A percentile compares a stretch with the other conserved stretches of the same genome.
Evolutionary conservation across 1,140 invertebrate species (phyloP).

Genomic region (Ctenoplectra terminalis): DNA sequence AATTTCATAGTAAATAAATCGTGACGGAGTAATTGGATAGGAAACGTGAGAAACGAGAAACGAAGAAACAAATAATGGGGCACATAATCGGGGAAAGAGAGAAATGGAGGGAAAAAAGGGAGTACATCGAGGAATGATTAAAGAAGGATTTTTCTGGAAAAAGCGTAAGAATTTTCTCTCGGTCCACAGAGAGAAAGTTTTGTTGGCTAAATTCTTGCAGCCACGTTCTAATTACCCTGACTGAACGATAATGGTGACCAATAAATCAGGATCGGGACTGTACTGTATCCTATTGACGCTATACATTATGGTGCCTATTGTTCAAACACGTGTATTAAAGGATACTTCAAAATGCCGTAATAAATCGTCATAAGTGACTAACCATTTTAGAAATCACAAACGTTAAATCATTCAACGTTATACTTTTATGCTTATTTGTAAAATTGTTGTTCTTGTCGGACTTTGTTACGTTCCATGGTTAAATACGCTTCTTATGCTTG

Average conservation of each 20-base stretch:
- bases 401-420: too few relatives aligned
- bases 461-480: too few relatives aligned
- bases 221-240: conserved; percentile 54
- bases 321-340: neutral
- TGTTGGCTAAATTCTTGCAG: conserved; percentile 51
- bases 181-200: conserved; percentile 24
- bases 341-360: neutral
- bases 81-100: neutral
- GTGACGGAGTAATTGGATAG: conserved; percentile 13
- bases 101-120: conserved; percentile 31
- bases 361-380: too few relatives aligned
- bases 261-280: conserved; percentile 49
- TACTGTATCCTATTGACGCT: conserved; percentile 17
- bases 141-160: conserved; percentile 53
- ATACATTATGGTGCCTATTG: neutral
- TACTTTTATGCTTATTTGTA: too few relatives aligned
- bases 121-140: conserved; percentile 59
- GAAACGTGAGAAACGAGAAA: conserved; percentile 38
- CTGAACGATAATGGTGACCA: conserved; percentile 44
- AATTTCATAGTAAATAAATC: conserved; percentile 10
- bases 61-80: conserved; percentile 47
- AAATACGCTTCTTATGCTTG: too few relatives aligned
- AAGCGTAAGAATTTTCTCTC: conserved; percentile 54
- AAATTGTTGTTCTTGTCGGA: too few relatives aligned
- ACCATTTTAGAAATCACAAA: too few relatives aligned